Conservation (phyloP, 2,113 vertebrate genomes). For the Sturnus vulgaris region DNA sequence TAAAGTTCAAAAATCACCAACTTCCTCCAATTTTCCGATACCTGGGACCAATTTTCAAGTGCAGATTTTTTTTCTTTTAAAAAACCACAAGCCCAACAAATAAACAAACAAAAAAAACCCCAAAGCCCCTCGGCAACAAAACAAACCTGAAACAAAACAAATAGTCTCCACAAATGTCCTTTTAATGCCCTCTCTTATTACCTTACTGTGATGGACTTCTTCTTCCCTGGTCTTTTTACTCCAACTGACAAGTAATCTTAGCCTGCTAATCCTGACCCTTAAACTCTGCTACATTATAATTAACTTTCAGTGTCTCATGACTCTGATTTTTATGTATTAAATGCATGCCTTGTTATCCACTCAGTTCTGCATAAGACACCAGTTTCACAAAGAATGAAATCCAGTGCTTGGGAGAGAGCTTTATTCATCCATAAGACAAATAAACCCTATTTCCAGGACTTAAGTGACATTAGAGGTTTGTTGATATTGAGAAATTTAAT, state of each 20-base stretch:
- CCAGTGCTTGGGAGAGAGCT: background rate
- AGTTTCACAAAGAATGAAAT: background rate
- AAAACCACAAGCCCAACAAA: background rate
- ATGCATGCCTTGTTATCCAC: slow-evolving; percentile 23
- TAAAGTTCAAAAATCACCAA: background rate
- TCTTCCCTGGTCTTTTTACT: slow-evolving; percentile 10
- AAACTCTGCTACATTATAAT: slow-evolving; percentile 37
- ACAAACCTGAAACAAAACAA: background rate
- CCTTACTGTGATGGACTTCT: background rate
- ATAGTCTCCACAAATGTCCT: background rate
- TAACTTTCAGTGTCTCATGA: slow-evolving; percentile 45
- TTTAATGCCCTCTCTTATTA: background rate
- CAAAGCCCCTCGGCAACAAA: background rate
- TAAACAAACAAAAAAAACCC: too few species aligned
- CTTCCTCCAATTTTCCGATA: background rate
- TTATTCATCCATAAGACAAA: slow-evolving; percentile 2
- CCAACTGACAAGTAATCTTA: background rate
- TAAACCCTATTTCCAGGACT: slow-evolving; percentile 2
- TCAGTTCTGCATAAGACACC: background rate
- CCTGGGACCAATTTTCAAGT: background rate
- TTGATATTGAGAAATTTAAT: slow-evolving; percentile 33
- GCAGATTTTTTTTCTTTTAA: background rate
- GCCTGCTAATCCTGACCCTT: slow-evolving; percentile 35
- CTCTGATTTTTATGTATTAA: slow-evolving; percentile 50
- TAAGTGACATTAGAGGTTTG: slow-evolving; percentile 2